These are phyloP conservation scores for Neolamprologus ventralis DNA, from an alignment of 2,113 vertebrate genomes.

Conservation along the genomic window DNA sequence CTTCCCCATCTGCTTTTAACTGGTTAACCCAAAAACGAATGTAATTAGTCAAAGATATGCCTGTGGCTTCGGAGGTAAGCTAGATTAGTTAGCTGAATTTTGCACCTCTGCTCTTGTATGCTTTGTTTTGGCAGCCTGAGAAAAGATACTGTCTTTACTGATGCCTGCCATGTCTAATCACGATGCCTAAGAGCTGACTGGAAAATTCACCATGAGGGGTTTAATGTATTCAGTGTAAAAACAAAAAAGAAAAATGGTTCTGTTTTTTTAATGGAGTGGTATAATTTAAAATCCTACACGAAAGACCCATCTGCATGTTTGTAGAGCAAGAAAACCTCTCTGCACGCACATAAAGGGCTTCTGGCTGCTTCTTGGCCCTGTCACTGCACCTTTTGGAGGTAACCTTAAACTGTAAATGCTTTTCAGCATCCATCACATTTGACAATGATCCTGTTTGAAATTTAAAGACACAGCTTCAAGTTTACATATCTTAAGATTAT, in stretches of 20 bases:
- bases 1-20: background rate
- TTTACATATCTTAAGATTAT: background rate
- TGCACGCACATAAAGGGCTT: background rate
- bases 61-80: background rate
- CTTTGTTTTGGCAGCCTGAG: background rate
- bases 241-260: background rate
- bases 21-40: background rate
- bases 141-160: background rate
- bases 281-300: background rate
- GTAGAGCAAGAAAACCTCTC: background rate
- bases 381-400: background rate
- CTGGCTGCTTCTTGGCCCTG: background rate
- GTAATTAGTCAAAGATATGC: background rate
- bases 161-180: background rate
- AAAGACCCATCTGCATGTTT: background rate
- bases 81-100: background rate
- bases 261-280: background rate
- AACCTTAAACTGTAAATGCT: background rate
- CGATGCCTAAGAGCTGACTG: background rate
- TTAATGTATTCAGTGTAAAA: background rate
- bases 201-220: background rate
- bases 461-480: background rate
- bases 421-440: background rate
- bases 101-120: background rate
- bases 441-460: background rate